Evolutionary conservation across 2,888 invertebrate species (phyloP), one percentile per base, ranked within the genome.

Genomic region (Dolichomitus sp.): DNA sequence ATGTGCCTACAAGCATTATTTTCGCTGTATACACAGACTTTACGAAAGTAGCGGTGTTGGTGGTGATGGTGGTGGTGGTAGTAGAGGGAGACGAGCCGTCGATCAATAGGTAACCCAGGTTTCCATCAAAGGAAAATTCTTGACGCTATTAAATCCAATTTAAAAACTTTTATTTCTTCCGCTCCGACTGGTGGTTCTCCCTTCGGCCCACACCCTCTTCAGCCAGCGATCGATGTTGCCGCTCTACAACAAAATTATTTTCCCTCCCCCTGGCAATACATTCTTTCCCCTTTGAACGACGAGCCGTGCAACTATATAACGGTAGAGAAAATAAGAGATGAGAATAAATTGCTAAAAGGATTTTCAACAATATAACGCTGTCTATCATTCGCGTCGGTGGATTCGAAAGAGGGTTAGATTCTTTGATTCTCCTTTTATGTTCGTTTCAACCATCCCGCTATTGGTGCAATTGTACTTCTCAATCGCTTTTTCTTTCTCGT

Each of bases 61-160:
- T 74, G 50, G 48, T 61, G 78, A 17, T 14, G 50, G 66, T 57
- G 45, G 72, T 30, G 69, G 68, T 70, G 52, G 52, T 50, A 40
- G 78, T 48, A 68, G 78, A 17, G 48, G 17, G 54, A 65, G 79
- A 69, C 57, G 66, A 74, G 83, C 76, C 85, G 83, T 87, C 90
- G 90, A 92, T 93, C 91, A 89, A 92, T 91, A 92, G 88, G 85
- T 88, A 88, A 85, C 68, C 86, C 72, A 89, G 87, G 87, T 86
- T 88, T 90, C 89, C 90, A 89, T 92, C 91, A 92, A 92, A 92
- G 90, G 90, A 92, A 93, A 92, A 93, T 93, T 93, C 91, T 90
- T 91, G 88, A 90, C 88, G 91, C 92, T 92, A 92, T 93, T 93
- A 93, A 93, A 93, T 93, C 90, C 91, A 93, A 92, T 93, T 93